A percentile compares a stretch with the other conserved stretches of the same genome.
These are phyloP conservation scores for Ectropis crepuscularia DNA, from an alignment of 2,888 invertebrate species.

Conservation along the genomic window DNA sequence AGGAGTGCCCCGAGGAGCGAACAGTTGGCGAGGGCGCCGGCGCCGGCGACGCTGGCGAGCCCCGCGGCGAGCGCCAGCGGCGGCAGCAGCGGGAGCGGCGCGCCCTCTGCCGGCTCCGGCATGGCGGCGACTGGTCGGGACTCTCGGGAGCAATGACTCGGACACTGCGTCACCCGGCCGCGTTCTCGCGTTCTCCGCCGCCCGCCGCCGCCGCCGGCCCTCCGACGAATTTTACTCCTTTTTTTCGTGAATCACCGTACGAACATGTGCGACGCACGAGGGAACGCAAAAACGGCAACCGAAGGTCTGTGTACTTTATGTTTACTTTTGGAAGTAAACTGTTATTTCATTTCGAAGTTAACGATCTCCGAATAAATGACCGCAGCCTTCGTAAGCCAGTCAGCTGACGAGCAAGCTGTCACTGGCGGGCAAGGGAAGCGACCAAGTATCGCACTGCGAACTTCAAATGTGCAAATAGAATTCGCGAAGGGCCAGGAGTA, in stretches of 20 bases:
- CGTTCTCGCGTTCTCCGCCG: conserved; percentile 60
- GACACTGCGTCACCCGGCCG: conserved; percentile 66
- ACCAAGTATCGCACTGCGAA: background rate
- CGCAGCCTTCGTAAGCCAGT: background rate
- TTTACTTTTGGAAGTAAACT: conserved; percentile 33
- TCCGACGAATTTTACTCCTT: conserved; percentile 65
- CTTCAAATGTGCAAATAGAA: conserved; percentile 23
- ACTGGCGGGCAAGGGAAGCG: too few species aligned
- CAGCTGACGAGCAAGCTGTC: background rate
- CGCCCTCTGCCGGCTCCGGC: conserved; percentile 67
- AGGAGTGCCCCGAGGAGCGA: conserved; percentile 72
- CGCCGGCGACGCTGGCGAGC: conserved; percentile 73
- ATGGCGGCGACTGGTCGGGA: conserved; percentile 75
- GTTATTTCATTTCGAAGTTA: conserved; percentile 35
- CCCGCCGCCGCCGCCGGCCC: conserved; percentile 39
- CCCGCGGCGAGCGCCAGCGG: conserved; percentile 66
- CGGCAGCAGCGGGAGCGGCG: conserved; percentile 66
- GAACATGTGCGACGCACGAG: conserved; percentile 72
- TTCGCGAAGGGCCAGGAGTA: conserved; percentile 18
- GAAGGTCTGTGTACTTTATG: conserved; percentile 42
- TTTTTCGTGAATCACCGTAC: conserved; percentile 73
- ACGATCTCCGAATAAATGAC: conserved; percentile 17
- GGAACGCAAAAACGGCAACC: conserved; percentile 56
- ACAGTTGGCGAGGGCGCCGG: conserved; percentile 74
- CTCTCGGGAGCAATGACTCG: conserved; percentile 82